Evolutionary conservation across 2,888 invertebrate species (phyloP), one percentile per base, ranked within the genome.

Genomic region (Drosophila pullipes): DNA sequence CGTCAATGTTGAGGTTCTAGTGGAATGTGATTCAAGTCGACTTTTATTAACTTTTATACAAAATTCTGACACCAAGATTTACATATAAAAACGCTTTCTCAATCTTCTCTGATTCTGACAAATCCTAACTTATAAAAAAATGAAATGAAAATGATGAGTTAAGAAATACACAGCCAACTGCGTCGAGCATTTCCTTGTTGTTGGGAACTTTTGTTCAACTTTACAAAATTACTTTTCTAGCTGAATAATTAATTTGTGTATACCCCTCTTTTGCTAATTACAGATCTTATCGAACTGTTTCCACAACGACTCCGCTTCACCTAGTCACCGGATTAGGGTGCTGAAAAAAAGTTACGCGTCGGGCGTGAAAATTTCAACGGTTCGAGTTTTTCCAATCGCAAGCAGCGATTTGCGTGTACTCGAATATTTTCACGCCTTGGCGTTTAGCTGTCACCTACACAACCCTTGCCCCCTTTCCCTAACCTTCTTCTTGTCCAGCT

Each of bases 281-380:
- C 3, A 49, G 67, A 78, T 76, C 11, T 10, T 31, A 55, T 58
- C 30, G 3, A 6, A 31, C 13, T 16, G 55, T 71, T 61, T 55
- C 47, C 47, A 47, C 9, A 50, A 68, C 50, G 58, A 60, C 25
- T 62, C 39, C 35, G 31, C 37, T 59, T 63, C 44, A 37, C 41
- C 49, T 57, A 31, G 50, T 16, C 18, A 13, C 44, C 28, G 64
- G 74, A 71, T 78, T 78, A 70, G 22, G 18, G 13, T 22, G 18
- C 9, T n/a, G 10, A 30, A 64, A 74, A 76, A 76, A 35, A 66
- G 71, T 65, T 10, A 10, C 31, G 37, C 37, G 49, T 63, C 18
- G 35, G 69, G 76, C 78, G 81, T 78, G 37, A 7, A 81, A 78
- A 78, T 78, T 78, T 80, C 78, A 65, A 78, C 78, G 78, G 57